Evolutionary conservation across 2,113 vertebrate species (phyloP).

Genomic region (Centrocercus urophasianus): DNA sequence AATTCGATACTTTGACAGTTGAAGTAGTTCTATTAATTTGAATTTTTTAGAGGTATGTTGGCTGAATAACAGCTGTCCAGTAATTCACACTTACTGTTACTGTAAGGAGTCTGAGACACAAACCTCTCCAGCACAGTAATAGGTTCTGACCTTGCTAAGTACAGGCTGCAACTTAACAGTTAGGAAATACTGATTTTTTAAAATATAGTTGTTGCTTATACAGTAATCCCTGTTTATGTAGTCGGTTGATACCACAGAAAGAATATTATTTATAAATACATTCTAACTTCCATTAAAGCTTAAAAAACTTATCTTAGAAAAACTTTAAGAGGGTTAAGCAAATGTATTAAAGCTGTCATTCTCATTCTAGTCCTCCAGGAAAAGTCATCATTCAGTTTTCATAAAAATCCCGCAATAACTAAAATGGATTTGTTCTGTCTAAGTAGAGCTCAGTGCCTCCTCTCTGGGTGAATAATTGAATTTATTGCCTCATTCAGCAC

Average conservation of each 20-base stretch:
- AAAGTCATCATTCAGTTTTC: not conserved
- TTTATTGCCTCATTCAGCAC: not conserved
- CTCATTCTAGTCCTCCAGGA: not conserved
- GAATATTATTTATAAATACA: not conserved
- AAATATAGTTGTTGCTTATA: not conserved
- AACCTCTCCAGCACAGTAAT: not conserved
- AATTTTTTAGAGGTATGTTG: not conserved
- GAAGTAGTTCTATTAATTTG: not conserved
- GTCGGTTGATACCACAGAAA: not conserved
- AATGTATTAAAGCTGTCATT: not conserved
- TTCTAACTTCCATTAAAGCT: not conserved
- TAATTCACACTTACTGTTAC: not conserved
- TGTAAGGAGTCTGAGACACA: not conserved
- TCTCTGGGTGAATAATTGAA: not conserved
- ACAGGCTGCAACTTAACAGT: not conserved
- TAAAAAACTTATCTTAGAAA: not conserved
- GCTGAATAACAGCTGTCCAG: not conserved
- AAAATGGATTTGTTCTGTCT: not conserved
- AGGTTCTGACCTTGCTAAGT: not conserved
- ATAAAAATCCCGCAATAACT: not conserved
- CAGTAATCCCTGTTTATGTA: not conserved
- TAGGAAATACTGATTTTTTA: not conserved
- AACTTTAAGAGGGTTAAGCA: not conserved
- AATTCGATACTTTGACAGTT: not conserved
- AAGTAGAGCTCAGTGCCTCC: not conserved